phyloP scores from a whole-genome alignment of 2,797 vertebrate genomes.

The Phyllotis vaccarum region DNA sequence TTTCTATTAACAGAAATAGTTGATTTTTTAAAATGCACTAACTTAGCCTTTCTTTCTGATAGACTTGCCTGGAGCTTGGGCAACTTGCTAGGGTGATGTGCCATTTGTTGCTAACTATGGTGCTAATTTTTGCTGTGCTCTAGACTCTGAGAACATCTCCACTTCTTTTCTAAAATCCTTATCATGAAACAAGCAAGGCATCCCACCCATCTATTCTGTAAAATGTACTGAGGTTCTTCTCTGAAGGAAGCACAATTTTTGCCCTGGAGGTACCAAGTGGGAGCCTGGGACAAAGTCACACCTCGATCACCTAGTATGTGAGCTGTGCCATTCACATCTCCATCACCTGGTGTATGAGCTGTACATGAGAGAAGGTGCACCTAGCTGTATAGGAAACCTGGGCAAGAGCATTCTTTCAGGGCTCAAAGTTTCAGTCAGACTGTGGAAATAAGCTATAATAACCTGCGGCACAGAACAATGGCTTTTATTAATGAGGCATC shows the following conservation, averaged over 20 bases:
- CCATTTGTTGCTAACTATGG: not conserved
- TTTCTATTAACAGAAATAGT: conserved; percentile 1
- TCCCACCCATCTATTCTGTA: not conserved
- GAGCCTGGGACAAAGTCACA: not conserved
- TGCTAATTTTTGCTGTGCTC: not conserved
- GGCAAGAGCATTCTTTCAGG: not conserved
- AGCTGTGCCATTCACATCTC: not conserved
- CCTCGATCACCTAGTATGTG: rapidly evolving
- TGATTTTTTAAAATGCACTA: not conserved
- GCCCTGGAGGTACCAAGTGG: not conserved
- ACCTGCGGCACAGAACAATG: not conserved
- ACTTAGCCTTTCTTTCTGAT: not conserved
- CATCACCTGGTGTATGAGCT: rapidly evolving
- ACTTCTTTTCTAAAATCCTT: not conserved
- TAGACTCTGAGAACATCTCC: not conserved
- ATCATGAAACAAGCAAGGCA: not conserved
- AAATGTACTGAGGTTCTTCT: not conserved
- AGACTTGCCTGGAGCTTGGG: not conserved
- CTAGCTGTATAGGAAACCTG: not conserved
- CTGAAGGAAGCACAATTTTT: not conserved
- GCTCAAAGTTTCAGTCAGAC: not conserved
- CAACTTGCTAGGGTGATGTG: not conserved
- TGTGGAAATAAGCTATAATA: not conserved
- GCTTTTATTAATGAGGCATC: not conserved
- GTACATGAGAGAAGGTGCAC: rapidly evolving